Evolutionary conservation across 1,140 invertebrate genomes (phyloP).

Genomic region (Schlechtendalia chinensis): DNA sequence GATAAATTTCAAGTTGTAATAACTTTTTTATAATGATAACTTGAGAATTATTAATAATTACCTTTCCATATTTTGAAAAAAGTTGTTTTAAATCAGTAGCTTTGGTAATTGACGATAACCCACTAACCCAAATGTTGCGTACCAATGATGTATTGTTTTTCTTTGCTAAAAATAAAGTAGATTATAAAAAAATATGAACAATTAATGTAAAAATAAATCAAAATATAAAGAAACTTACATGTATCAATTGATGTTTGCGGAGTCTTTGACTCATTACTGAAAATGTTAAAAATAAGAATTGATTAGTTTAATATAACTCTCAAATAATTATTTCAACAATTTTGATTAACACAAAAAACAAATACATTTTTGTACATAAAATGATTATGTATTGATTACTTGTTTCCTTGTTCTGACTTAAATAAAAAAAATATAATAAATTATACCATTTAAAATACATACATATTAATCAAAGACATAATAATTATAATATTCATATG

Average conservation of each 20-base stretch:
- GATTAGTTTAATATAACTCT: neutral
- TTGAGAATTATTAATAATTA: constrained; percentile 59
- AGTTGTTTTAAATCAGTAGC: constrained; percentile 89
- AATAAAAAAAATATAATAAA: neutral
- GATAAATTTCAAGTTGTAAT: neutral
- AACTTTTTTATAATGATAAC: no score
- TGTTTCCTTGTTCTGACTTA: constrained; percentile 10
- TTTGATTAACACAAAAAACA: neutral
- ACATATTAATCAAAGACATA: neutral
- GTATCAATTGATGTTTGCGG: neutral
- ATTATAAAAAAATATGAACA: neutral
- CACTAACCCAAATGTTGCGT: constrained; percentile 83
- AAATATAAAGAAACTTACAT: constrained; percentile 22
- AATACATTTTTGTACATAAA: neutral
- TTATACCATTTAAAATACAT: neutral
- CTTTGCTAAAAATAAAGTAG: constrained; percentile 24
- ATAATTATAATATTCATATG: neutral
- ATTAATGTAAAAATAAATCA: neutral
- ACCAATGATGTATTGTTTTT: constrained; percentile 26
- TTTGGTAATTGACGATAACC: constrained; percentile 80
- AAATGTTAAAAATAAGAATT: constrained; percentile 12
- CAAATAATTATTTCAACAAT: neutral
- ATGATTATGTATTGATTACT: neutral
- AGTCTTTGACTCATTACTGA: constrained; percentile 2
- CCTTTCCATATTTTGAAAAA: constrained; percentile 91